A percentile compares a stretch with the other conserved stretches of the same genome.
These are phyloP conservation scores for Chrysogorgia sp. DNA, from an alignment of 92 coral and sea anemone genomes.

Conservation along the genomic window DNA sequence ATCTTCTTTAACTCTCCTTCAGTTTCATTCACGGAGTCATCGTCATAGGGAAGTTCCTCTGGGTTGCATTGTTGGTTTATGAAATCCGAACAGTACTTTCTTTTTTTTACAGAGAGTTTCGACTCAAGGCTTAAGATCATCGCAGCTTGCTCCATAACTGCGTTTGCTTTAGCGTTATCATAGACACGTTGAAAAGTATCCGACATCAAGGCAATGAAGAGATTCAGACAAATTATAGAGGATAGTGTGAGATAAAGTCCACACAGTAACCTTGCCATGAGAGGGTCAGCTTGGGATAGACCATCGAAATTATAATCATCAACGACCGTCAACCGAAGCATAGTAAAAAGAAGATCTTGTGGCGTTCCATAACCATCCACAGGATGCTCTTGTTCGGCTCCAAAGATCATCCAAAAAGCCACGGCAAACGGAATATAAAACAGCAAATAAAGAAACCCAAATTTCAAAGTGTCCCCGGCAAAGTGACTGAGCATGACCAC, in stretches of 20 bases:
- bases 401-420: slow-evolving; percentile 74
- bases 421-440: slow-evolving; percentile 70
- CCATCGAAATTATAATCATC: slow-evolving; percentile 66
- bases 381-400: slow-evolving; percentile 47
- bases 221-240: slow-evolving; percentile 62
- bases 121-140: slow-evolving; percentile 59
- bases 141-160: slow-evolving; percentile 68
- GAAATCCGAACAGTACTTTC: slow-evolving; percentile 51
- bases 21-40: slow-evolving; percentile 24
- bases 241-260: slow-evolving; percentile 55
- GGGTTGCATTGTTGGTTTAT: slow-evolving; percentile 64
- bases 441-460: slow-evolving; percentile 57
- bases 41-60: slow-evolving; percentile 61
- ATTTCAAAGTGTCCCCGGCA: slow-evolving; percentile 61
- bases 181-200: slow-evolving; percentile 76
- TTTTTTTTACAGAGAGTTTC: slow-evolving; percentile 49
- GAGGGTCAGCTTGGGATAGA: slow-evolving; percentile 48
- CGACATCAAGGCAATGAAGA: slow-evolving; percentile 75
- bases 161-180: slow-evolving; percentile 75
- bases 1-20: slow-evolving; percentile 77
- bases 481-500: slow-evolving; percentile 67
- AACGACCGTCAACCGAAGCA: slow-evolving; percentile 63
- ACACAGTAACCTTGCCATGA: slow-evolving; percentile 65
- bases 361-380: slow-evolving; percentile 62
- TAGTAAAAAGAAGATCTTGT: slow-evolving; percentile 34